Evolutionary conservation across 2,113 vertebrate species (phyloP).

Genomic region (Aptenodytes patagonicus): DNA sequence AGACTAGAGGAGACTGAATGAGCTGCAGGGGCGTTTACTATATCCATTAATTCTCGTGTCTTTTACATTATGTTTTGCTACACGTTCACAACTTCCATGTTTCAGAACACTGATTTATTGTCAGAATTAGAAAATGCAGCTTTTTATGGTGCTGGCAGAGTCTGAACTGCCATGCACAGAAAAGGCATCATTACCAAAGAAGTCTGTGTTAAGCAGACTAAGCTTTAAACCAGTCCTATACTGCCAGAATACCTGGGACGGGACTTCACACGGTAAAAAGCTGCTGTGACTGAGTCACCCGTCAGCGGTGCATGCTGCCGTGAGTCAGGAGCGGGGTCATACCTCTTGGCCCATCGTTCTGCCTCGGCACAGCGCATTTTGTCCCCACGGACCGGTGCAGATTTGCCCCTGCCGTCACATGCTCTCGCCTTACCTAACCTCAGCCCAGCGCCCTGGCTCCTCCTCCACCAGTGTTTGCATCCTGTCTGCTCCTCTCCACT

Average conservation of each 20-base stretch:
- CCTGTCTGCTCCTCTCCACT: background rate
- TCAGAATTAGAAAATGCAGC: background rate
- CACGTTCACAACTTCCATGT: background rate
- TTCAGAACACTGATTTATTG: background rate
- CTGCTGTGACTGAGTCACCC: background rate
- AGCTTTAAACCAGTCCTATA: background rate
- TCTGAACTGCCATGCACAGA: background rate
- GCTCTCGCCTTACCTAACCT: background rate
- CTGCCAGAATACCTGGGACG: background rate
- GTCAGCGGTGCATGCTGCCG: fast-evolving
- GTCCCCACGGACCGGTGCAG: fast-evolving
- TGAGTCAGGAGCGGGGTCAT: background rate
- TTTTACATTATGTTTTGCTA: background rate
- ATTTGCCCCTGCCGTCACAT: background rate
- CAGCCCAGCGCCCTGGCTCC: background rate
- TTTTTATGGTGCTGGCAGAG: background rate
- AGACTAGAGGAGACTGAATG: background rate
- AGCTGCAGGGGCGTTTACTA: background rate
- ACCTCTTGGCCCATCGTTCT: background rate
- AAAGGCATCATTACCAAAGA: background rate
- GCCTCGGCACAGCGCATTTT: fast-evolving
- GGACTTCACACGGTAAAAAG: background rate
- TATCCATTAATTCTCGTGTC: background rate
- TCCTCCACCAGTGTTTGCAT: background rate
- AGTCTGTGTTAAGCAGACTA: background rate